phyloP scores from a whole-genome alignment of 2,797 vertebrate genomes.

The Taenioides sp. region DNA sequence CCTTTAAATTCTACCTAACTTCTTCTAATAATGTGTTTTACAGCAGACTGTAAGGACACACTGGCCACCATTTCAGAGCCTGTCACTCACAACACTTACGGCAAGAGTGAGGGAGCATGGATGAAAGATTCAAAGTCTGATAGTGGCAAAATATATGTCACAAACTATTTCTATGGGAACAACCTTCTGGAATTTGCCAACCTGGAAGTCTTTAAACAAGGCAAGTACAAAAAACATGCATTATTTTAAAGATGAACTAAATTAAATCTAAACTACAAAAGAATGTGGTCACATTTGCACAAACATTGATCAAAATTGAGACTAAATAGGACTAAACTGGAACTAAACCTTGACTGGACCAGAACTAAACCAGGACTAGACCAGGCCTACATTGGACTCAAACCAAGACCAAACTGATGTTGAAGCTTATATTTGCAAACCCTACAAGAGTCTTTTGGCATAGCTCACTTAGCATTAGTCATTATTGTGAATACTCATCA shows the following conservation, averaged over 20 bases:
- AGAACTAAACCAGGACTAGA: no score
- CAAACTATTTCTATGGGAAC: slow-evolving; percentile 95
- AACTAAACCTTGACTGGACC: no score
- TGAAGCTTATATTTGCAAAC: background rate
- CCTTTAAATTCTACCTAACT: background rate
- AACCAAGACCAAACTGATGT: background rate
- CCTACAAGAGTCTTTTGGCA: background rate
- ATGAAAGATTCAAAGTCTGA: slow-evolving; percentile 95
- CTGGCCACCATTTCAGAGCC: slow-evolving; percentile 93
- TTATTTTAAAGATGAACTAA: background rate
- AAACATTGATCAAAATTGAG: no score
- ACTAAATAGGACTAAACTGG: no score
- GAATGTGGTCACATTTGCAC: no score
- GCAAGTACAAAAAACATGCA: slow-evolving; percentile 60
- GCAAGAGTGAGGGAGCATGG: slow-evolving; percentile 93
- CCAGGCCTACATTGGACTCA: no score
- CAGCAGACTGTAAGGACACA: slow-evolving; percentile 94
- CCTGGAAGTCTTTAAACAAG: slow-evolving; percentile 93
- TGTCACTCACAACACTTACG: slow-evolving; percentile 90
- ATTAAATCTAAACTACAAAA: background rate
- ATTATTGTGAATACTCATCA: background rate
- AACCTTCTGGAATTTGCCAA: slow-evolving; percentile 93
- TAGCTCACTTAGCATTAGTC: background rate
- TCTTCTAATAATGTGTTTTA: slow-evolving; percentile 14
- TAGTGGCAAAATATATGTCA: slow-evolving; percentile 89